phyloP scores from a whole-genome alignment of 64 coral and sea anemone genomes.

The Montipora efflorescens region DNA sequence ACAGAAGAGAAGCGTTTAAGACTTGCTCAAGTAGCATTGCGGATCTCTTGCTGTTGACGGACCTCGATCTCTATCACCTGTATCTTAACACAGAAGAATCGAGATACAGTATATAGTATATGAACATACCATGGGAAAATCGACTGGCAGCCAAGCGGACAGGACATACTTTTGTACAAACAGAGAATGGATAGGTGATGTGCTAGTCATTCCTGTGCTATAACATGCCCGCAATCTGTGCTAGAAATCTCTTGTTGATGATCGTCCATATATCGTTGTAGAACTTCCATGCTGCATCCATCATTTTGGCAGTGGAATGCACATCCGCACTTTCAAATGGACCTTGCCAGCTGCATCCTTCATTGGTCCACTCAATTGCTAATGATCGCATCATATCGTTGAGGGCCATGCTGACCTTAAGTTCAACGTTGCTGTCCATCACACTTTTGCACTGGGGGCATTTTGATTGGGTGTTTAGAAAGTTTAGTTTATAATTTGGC shows the following conservation, averaged over 20 bases:
- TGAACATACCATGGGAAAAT: not conserved
- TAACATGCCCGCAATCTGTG: not conserved
- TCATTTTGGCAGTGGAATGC: no score
- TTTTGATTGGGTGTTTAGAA: no score
- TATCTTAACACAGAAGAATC: not conserved
- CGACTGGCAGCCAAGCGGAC: not conserved
- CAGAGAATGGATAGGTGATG: not conserved
- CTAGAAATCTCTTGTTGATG: not conserved
- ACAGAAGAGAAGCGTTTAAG: no score
- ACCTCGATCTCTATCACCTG: no score
- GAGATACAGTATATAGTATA: not conserved
- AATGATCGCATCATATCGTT: no score
- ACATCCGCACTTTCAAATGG: no score
- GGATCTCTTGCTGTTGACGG: not conserved
- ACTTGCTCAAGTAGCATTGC: not conserved
- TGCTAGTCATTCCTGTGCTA: not conserved
- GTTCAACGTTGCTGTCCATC: no score
- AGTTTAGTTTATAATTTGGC: no score
- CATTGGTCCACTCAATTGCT: no score
- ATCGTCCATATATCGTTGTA: not conserved
- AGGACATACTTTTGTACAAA: not conserved
- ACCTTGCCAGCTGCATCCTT: no score
- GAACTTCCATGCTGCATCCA: not conserved
- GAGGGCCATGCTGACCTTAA: no score
- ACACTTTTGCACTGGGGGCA: no score